Conservation (phyloP, 1,140 invertebrate genomes). For the Drosophila baimaii region DNA sequence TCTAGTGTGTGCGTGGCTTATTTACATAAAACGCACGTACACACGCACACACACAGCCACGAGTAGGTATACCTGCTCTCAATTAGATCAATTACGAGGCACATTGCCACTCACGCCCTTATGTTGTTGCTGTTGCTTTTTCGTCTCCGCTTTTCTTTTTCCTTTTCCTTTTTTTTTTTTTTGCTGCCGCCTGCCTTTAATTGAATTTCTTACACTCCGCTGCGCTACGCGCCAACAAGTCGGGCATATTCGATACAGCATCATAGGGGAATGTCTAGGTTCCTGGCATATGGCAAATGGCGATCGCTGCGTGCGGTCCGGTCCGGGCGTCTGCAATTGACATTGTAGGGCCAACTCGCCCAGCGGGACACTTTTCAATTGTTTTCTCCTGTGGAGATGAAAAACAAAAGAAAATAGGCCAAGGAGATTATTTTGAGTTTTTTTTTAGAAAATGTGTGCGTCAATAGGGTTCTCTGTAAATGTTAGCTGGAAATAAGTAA, state of each 20-base stretch:
- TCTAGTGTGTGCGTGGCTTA: constrained; percentile 13
- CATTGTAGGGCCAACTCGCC: constrained; percentile 22
- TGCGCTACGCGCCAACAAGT: constrained; percentile 18
- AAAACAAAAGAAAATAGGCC: constrained; percentile 11
- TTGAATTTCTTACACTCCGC: constrained; percentile 44
- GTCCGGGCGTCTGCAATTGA: constrained; percentile 28
- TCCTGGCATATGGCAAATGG: constrained; percentile 18
- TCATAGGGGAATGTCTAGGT: constrained; percentile 9
- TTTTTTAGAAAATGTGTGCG: neutral
- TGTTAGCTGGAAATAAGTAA: neutral
- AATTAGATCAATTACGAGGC: constrained; percentile 76
- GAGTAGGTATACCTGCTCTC: constrained; percentile 60
- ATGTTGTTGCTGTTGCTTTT: constrained; percentile 42
- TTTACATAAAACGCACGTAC: constrained; percentile 33
- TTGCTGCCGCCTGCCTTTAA: constrained; percentile 15
- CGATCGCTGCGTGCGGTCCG: constrained; percentile 27
- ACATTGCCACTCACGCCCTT: constrained; percentile 73
- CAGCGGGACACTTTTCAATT: constrained; percentile 29
- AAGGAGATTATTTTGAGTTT: neutral
- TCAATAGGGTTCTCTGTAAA: neutral
- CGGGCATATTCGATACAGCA: constrained; percentile 36
- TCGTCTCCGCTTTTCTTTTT: constrained; percentile 28
- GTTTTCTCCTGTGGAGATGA: neutral
- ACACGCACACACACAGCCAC: neutral
- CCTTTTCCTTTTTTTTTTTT: constrained; percentile 12